phyloP scores from a whole-genome alignment of 2,888 invertebrate species.

The Alsophila aescularia region DNA sequence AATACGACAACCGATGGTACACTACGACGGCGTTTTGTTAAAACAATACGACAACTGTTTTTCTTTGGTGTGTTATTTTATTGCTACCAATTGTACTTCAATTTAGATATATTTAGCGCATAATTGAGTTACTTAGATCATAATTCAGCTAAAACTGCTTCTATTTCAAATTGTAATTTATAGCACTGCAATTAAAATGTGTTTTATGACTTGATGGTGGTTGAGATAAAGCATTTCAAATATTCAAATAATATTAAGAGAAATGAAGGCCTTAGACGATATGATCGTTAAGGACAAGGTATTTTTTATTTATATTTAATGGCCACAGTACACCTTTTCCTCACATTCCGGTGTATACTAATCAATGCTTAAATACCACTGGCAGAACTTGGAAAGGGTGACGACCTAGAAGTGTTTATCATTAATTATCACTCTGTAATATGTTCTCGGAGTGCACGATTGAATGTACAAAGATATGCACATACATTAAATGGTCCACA shows the following conservation, averaged over 20 bases:
- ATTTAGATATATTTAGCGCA: conserved; percentile 16
- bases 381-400: conserved; percentile 52
- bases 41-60: not conserved
- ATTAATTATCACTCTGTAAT: not conserved
- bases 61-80: conserved; percentile 6
- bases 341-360: conserved; percentile 51
- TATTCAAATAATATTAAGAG: conserved; percentile 4
- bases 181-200: conserved; percentile 18
- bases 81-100: conserved; percentile 1
- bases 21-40: too few species aligned
- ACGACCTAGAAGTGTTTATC: conserved; percentile 46
- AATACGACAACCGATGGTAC: too few species aligned
- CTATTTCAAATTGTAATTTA: conserved; percentile 23
- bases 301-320: not conserved
- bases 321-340: conserved; percentile 44
- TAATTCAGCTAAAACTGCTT: conserved; percentile 24
- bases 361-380: conserved; percentile 62
- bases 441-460: not conserved
- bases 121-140: conserved; percentile 20
- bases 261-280: not conserved
- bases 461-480: too few species aligned
- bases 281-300: not conserved
- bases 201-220: conserved; percentile 20
- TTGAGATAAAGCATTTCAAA: conserved; percentile 17
- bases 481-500: too few species aligned